Percentiles rank a stretch among this genome's conserved stretches.
phyloP scores from a whole-genome alignment of 1,140 invertebrate species.

The Prorops nasuta region DNA sequence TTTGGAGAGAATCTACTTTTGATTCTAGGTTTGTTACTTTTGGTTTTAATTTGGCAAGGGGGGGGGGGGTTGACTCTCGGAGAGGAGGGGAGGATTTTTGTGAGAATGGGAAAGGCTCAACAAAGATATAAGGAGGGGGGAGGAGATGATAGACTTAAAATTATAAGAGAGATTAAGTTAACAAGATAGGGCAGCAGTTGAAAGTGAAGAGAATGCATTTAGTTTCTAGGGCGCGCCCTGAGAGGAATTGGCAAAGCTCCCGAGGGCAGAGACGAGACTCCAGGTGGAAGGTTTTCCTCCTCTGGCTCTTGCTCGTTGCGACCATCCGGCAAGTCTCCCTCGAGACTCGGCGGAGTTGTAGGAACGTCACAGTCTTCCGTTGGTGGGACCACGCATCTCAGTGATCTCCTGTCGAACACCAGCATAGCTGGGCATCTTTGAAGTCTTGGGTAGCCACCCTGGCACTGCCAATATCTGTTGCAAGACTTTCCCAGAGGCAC shows the following conservation, averaged over 20 bases:
- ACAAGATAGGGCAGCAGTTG: too few species aligned
- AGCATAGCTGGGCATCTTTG: conserved; percentile 87
- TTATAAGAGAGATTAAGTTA: too few species aligned
- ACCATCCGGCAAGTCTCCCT: conserved; percentile 44
- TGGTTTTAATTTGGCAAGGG: too few species aligned
- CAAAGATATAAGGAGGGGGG: too few species aligned
- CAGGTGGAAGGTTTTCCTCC: conserved; percentile 52
- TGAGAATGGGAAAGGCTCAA: too few species aligned
- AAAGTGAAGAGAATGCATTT: conserved; percentile 11
- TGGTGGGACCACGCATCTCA: conserved; percentile 83
- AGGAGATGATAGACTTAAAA: too few species aligned
- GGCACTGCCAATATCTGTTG: conserved; percentile 91
- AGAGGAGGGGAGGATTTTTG: too few species aligned
- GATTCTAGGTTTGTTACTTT: too few species aligned
- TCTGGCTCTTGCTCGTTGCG: conserved; percentile 50
- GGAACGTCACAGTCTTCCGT: conserved; percentile 85
- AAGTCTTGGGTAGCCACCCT: conserved; percentile 86
- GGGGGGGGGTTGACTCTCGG: too few species aligned
- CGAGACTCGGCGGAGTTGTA: conserved; percentile 64
- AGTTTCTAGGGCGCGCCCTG: conserved; percentile 43
- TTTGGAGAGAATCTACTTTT: too few species aligned
- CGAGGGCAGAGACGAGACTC: conserved; percentile 44
- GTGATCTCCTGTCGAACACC: conserved; percentile 80
- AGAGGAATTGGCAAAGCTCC: conserved; percentile 45
- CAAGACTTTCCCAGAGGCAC: conserved; percentile 82